These are phyloP conservation scores for Lydus trimaculatus DNA, from an alignment of 2,888 invertebrate species.

Conservation along the genomic window DNA sequence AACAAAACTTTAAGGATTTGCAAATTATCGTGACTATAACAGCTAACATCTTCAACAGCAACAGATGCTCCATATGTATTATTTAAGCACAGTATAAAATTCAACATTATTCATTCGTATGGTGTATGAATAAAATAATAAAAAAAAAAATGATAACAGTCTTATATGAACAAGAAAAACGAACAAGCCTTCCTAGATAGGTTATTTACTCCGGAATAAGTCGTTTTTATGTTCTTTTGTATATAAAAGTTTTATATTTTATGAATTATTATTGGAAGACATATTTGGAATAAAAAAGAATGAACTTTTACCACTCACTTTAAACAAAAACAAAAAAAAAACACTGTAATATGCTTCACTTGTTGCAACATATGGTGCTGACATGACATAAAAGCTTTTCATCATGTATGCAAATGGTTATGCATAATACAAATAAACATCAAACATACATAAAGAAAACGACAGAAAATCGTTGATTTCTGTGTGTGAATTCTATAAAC, in stretches of 20 bases:
- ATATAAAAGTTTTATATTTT: neutral
- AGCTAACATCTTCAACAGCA: neutral
- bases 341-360: neutral
- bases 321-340: too few relatives aligned
- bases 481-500: neutral
- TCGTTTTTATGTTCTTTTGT: neutral
- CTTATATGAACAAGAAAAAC: neutral
- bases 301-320: neutral
- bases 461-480: neutral
- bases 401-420: constrained; percentile 6
- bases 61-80: constrained; percentile 2
- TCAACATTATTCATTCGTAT: neutral
- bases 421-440: neutral
- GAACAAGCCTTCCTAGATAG: neutral
- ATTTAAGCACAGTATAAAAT: neutral
- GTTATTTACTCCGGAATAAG: neutral
- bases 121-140: neutral
- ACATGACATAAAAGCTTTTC: constrained; percentile 5
- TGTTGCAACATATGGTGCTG: constrained; percentile 9
- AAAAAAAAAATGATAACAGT: neutral
- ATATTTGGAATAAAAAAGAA: neutral
- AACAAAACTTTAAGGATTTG: neutral
- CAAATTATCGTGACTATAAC: neutral
- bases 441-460: neutral
- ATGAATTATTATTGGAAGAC: neutral